These are phyloP conservation scores for Oscheius sp. DNA, from an alignment of 2,888 invertebrate genomes.

Conservation along the genomic window DNA sequence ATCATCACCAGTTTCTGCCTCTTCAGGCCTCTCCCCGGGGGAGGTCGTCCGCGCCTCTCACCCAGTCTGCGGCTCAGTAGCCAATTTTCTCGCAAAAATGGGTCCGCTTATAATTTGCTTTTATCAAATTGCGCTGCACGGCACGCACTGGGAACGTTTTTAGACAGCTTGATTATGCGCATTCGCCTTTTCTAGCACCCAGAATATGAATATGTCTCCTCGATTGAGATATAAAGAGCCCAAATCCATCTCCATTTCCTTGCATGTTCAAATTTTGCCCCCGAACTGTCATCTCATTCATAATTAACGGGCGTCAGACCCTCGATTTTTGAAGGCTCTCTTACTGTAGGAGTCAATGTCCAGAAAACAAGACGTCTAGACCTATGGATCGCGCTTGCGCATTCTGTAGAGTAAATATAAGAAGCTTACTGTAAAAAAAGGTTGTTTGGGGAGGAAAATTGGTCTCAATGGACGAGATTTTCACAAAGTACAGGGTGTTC, in stretches of 20 bases:
- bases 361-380: too few species aligned
- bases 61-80: not conserved
- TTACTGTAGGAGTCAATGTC: too few species aligned
- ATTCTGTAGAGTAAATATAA: too few species aligned
- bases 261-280: not conserved
- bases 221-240: too few species aligned
- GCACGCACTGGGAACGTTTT: constrained; percentile 11
- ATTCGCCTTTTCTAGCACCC: constrained; percentile 6
- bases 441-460: too few species aligned
- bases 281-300: too few species aligned
- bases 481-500: too few species aligned
- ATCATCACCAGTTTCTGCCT: not conserved
- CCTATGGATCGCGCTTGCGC: too few species aligned
- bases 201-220: constrained; percentile 5
- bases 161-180: constrained; percentile 15
- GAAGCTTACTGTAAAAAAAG: too few species aligned
- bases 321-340: too few species aligned
- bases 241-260: not conserved
- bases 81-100: constrained; percentile 13
- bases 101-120: constrained; percentile 14
- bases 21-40: not conserved
- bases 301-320: too few species aligned
- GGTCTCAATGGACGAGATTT: too few species aligned
- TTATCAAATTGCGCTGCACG: constrained; percentile 18
- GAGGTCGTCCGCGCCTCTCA: constrained; percentile 7